These are phyloP conservation scores for Plectus sambesii DNA, from an alignment of 1,140 invertebrate genomes.

Conservation along the genomic window DNA sequence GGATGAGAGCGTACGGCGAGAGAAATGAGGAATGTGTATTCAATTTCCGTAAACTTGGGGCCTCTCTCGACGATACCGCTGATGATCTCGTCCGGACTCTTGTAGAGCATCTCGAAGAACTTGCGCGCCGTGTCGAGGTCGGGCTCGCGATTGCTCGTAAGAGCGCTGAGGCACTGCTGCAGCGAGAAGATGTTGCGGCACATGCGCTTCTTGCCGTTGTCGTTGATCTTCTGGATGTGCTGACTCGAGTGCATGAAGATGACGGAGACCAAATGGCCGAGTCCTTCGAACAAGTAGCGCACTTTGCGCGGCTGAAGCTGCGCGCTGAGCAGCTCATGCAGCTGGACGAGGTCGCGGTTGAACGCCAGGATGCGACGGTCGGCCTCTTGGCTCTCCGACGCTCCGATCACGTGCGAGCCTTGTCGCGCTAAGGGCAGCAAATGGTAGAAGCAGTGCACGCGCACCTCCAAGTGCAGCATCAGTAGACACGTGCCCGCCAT, in stretches of 20 bases:
- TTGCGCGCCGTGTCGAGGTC: constrained; percentile 74
- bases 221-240: constrained; percentile 65
- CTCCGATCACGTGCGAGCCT: constrained; percentile 1
- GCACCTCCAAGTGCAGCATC: constrained; percentile 76
- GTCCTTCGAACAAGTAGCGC: constrained; percentile 84
- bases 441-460: constrained; percentile 88
- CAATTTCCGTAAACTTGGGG: constrained; percentile 67
- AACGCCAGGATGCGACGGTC: constrained; percentile 69
- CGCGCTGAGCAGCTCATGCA: constrained; percentile 65
- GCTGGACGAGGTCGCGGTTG: constrained; percentile 62
- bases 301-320: constrained; percentile 65
- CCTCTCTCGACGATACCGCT: constrained; percentile 66
- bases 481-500: constrained; percentile 77
- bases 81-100: constrained; percentile 76
- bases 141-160: constrained; percentile 67
- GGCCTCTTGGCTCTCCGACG: constrained; percentile 54
- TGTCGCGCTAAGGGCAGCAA: constrained; percentile 60
- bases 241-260: constrained; percentile 71
- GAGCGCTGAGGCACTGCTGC: constrained; percentile 70
- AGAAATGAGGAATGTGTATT: constrained; percentile 60
- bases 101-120: constrained; percentile 75
- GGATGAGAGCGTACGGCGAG: constrained; percentile 31
- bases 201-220: constrained; percentile 52
- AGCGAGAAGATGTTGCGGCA: constrained; percentile 72
- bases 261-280: constrained; percentile 71